phyloP scores from a whole-genome alignment of 2,888 invertebrate species.

The Tipula helvola region DNA sequence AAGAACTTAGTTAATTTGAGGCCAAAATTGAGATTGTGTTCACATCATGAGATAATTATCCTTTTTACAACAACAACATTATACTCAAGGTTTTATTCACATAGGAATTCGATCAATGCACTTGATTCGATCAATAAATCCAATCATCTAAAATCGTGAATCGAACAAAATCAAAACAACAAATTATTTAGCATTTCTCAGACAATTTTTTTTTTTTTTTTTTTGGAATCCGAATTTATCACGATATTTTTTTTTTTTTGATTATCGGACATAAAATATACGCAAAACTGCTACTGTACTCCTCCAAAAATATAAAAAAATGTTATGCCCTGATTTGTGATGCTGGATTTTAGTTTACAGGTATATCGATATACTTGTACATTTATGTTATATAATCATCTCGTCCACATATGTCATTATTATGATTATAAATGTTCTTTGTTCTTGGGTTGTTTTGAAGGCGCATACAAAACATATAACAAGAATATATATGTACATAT shows the following conservation, averaged over 20 bases:
- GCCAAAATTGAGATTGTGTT: neutral
- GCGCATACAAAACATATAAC: neutral
- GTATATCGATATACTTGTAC: neutral
- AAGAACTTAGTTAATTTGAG: neutral
- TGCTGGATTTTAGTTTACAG: neutral
- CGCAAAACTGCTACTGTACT: neutral
- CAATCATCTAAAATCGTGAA: neutral
- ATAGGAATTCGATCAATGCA: neutral
- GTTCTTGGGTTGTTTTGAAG: neutral
- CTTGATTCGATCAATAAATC: neutral
- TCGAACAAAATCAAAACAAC: neutral
- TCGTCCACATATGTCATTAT: constrained; percentile 6
- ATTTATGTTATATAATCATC: constrained; percentile 4
- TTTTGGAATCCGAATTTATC: neutral
- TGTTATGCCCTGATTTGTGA: neutral
- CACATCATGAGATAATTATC: no score
- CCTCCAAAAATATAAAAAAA: neutral
- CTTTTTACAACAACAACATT: no score
- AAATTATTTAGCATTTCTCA: neutral
- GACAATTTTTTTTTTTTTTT: neutral
- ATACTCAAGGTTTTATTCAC: neutral
- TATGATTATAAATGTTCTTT: constrained; percentile 5
- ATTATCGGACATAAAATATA: neutral
- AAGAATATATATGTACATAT: neutral
- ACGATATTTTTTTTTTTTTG: neutral